A percentile compares a stretch with the other conserved stretches of the same genome.
These are phyloP conservation scores for Mormoops blainvillei DNA, from an alignment of 2,113 vertebrate genomes.

Conservation along the genomic window DNA sequence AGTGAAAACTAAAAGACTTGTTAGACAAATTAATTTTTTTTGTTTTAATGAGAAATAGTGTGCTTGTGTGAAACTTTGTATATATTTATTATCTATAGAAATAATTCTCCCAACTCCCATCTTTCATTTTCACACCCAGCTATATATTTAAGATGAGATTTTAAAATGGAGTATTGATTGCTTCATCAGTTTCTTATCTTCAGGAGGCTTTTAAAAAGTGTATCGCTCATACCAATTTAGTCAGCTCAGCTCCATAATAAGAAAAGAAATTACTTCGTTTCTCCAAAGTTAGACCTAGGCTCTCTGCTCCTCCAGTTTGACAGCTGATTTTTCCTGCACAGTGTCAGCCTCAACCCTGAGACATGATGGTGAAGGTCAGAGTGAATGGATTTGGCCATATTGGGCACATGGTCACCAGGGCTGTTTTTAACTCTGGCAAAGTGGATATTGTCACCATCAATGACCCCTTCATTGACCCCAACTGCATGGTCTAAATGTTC, in stretches of 20 bases:
- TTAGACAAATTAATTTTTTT: conserved; percentile 30
- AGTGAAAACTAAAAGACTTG: conserved; percentile 15
- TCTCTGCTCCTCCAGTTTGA: too few species aligned
- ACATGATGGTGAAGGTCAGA: too few species aligned
- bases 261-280: background rate
- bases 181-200: background rate
- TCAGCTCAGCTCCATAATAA: background rate
- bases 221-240: background rate
- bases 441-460: too few species aligned
- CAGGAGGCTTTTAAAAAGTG: background rate
- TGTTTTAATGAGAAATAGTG: background rate
- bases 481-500: too few species aligned
- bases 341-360: too few species aligned
- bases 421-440: too few species aligned
- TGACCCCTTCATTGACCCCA: too few species aligned
- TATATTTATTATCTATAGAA: conserved; percentile 2
- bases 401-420: too few species aligned
- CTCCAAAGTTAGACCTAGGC: background rate
- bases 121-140: background rate
- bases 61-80: background rate
- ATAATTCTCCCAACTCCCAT: background rate
- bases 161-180: background rate
- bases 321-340: too few species aligned
- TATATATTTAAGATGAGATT: background rate
- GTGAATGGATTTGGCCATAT: too few species aligned